A percentile compares a stretch with the other conserved stretches of the same genome.
Conservation (phyloP, 2,113 vertebrate genomes). For the Dendropsophus ebraccatus region DNA sequence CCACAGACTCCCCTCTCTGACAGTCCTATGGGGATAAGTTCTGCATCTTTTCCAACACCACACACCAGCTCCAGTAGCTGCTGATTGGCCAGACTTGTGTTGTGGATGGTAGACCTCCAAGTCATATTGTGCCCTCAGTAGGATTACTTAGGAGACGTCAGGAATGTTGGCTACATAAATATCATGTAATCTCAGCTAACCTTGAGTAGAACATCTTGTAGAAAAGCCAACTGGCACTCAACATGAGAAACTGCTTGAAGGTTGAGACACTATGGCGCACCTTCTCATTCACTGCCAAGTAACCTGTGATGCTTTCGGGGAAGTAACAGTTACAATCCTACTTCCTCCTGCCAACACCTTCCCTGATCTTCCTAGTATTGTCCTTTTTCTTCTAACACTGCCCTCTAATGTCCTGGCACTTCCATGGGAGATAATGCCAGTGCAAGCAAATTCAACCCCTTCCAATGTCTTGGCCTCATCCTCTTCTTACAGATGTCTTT, state of each 20-base stretch:
- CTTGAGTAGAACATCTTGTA: not conserved
- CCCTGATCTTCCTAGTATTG: constrained; percentile 10
- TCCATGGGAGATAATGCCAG: not conserved
- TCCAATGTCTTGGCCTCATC: not conserved
- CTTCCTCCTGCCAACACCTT: constrained; percentile 22
- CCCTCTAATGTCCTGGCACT: constrained; percentile 29
- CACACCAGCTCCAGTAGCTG: constrained; percentile 91
- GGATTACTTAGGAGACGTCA: constrained; percentile 29
- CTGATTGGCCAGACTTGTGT: constrained; percentile 68
- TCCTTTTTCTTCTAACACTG: constrained; percentile 2
- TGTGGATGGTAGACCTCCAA: not conserved
- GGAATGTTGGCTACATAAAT: constrained; percentile 18
- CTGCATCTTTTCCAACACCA: constrained; percentile 82
- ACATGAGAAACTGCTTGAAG: constrained; percentile 5
- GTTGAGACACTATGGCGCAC: not conserved
- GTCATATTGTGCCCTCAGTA: too few species aligned
- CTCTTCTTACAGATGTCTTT: constrained; percentile 14
- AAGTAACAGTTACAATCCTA: not conserved
- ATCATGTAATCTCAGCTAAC: constrained; percentile 48
- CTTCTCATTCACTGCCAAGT: constrained; percentile 54
- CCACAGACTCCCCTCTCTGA: constrained; percentile 76
- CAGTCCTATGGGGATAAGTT: constrained; percentile 79
- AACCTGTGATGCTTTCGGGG: constrained; percentile 18
- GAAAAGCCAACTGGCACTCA: not conserved
- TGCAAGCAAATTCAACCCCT: not conserved